A percentile compares a stretch with the other conserved stretches of the same genome.
Evolutionary conservation across 1,140 invertebrate species (phyloP).

Genomic region (Drosophila littoralis): DNA sequence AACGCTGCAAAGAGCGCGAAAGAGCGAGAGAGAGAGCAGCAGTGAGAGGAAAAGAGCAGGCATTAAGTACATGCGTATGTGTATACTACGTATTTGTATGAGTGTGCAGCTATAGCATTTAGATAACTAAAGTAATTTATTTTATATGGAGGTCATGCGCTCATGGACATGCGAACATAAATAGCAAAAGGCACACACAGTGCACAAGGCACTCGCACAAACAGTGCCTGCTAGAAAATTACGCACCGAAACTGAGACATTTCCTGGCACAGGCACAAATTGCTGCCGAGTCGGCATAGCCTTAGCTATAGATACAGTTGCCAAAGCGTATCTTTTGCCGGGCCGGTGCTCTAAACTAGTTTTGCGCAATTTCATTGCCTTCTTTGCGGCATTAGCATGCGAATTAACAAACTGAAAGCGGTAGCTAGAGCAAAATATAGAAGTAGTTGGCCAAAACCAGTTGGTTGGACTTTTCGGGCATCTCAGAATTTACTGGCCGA

Average conservation of each 20-base stretch:
- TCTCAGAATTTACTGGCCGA: slow-evolving; percentile 30
- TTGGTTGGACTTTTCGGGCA: slow-evolving; percentile 23
- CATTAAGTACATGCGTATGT: slow-evolving; percentile 16
- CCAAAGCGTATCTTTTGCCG: background rate
- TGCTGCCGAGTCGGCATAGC: slow-evolving; percentile 49
- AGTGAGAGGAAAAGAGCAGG: slow-evolving; percentile 17
- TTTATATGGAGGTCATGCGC: slow-evolving; percentile 81
- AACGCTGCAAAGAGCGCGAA: slow-evolving; percentile 9
- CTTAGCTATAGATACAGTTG: slow-evolving; percentile 26
- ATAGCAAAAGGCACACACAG: slow-evolving; percentile 59
- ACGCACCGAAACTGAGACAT: slow-evolving; percentile 75
- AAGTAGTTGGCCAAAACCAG: slow-evolving; percentile 5
- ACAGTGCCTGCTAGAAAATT: slow-evolving; percentile 57
- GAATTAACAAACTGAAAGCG: slow-evolving; percentile 52
- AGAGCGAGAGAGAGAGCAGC: slow-evolving; percentile 20
- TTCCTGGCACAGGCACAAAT: slow-evolving; percentile 59
- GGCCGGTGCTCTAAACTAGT: slow-evolving; percentile 30
- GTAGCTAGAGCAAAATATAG: slow-evolving; percentile 14
- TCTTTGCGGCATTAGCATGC: slow-evolving; percentile 58
- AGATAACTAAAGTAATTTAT: slow-evolving; percentile 83
- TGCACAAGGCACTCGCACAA: slow-evolving; percentile 11
- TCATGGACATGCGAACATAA: slow-evolving; percentile 79
- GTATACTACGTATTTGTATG: slow-evolving; percentile 2
- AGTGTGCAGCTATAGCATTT: slow-evolving; percentile 52
- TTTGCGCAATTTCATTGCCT: slow-evolving; percentile 62